Base-by-base conservation (phyloP, 2,113 vertebrate species). In the Bubalus kerabau region DNA sequence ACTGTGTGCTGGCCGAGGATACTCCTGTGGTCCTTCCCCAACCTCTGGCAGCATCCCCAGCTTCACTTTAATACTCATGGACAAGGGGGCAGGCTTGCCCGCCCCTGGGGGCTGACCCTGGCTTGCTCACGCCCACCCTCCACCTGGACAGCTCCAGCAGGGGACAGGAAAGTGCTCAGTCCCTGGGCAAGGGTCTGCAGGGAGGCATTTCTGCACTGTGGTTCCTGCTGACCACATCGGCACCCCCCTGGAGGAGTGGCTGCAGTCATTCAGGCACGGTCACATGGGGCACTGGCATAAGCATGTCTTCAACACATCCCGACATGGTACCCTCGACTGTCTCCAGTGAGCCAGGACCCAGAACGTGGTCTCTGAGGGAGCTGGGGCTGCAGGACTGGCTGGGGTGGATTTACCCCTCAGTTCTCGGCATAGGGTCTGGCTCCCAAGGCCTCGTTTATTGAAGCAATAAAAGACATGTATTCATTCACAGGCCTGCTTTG, bases 211-310 rank as follows among this genome's bases (percentile, higher is more conserved):
- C 48, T 26, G 7, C 0, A 1, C 54, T 15, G 3, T 15, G 1
- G 43, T 9, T 54, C 60, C 67, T 54, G 52, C 23, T 2, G 46
- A 23, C 32, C 8, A 19, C 0, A 0, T 46, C 43, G 7, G 24
- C 2, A 19, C 48, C 3, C 32, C 16, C 8, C 12, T 8, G 64
- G 50, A 40, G 32, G 43, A 36, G 56, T 8, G 10, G 76, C 76
- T 74, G 46, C 9, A 2, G 13, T 2, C 3, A 1, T 26, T 5
- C 0, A 30, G 81, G 7, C 13, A 2, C 6, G 0, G 2, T 3
- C 52, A 24, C 81, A 5, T 17, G 3, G 28, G 24, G 43, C 4
- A 0, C 32, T 2, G 13, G 24, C 1, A 2, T 0, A 6, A 5
- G 14, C 11, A 1, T 0, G 23, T 26, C 54, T 21, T 9, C 11